Evolutionary conservation across 2,888 invertebrate genomes (phyloP), one percentile per base, ranked within the genome.

Genomic region (Stenodera caucasica): DNA sequence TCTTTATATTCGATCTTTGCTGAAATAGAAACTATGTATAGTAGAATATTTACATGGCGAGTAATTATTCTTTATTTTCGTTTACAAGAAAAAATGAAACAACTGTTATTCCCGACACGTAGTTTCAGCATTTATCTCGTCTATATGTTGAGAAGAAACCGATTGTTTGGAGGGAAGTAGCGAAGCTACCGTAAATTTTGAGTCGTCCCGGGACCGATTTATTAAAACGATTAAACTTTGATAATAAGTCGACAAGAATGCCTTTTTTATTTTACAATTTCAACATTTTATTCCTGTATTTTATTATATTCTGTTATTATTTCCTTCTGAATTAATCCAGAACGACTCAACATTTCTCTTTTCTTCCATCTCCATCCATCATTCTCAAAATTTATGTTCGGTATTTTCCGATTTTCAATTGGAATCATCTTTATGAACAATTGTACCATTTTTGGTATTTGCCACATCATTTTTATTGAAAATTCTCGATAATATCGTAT

Each of bases 171-270:
- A 21, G 7, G 6, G 7, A 18, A 40, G n/a, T n/a, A 40, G 15
- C 37, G 15, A 15, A 37, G 21, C 45, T 45, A 45, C 30, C 55
- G 55, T 55, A 55, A 55, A 55, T 55, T 55, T 45, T 55, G 7
- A 8, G 55, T 30, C 49, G 45, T 40, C 45, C 26, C 7, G 55
- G 55, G 55, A 55, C 55, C 55, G n/a, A 55, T 55, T 55, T 45
- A 55, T 45, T 55, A 30, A 55, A 55, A 37, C 55, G 55, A 55
- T 55, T 55, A 23, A 55, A 55, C 55, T 55, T 54, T 45, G 55
- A 37, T 37, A 35, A 55, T 55, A 55, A 55, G 55, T 55, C 21
- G 55, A 30, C 18, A 45, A 55, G 45, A 45, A 11, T 45, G 21
- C 21, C 21, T 11, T 1, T 45, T 21, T 45, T 45, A 18, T 45